Evolutionary conservation across 2,113 vertebrate genomes (phyloP).

Genomic region (Tyto alba): DNA sequence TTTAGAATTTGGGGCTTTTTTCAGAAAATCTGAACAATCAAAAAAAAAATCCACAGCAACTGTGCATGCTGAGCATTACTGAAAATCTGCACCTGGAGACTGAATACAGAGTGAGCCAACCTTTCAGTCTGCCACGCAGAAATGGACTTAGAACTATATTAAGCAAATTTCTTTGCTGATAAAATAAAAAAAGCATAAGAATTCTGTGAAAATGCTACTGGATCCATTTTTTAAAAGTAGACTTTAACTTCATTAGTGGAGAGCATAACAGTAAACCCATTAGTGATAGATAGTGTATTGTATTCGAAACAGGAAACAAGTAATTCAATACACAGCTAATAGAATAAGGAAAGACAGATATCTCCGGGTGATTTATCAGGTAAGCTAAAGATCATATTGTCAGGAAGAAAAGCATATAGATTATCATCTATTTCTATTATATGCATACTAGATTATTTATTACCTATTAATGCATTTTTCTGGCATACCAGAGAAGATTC

Average conservation of each 20-base stretch:
- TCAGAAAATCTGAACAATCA: neutral
- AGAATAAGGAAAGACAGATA: neutral
- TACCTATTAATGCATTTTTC: neutral
- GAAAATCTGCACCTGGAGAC: neutral
- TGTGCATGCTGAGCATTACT: neutral
- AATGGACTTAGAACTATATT: neutral
- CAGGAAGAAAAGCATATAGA: neutral
- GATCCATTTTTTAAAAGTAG: neutral
- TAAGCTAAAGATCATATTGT: neutral
- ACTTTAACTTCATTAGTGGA: neutral
- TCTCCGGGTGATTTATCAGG: neutral
- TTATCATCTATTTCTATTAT: neutral
- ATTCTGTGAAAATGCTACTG: neutral
- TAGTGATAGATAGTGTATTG: neutral
- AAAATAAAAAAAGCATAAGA: neutral
- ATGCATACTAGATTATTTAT: neutral
- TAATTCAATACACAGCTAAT: slow-evolving; percentile 27
- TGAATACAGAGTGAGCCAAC: neutral
- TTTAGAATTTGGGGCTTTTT: neutral
- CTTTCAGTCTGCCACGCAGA: neutral
- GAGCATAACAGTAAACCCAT: neutral
- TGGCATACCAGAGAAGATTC: neutral
- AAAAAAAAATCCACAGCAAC: neutral
- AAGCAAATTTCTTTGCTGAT: neutral
- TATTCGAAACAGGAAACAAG: slow-evolving; percentile 5